phyloP scores from a whole-genome alignment of 2,888 invertebrate genomes.

The Lepidocyrtinus sp. region DNA sequence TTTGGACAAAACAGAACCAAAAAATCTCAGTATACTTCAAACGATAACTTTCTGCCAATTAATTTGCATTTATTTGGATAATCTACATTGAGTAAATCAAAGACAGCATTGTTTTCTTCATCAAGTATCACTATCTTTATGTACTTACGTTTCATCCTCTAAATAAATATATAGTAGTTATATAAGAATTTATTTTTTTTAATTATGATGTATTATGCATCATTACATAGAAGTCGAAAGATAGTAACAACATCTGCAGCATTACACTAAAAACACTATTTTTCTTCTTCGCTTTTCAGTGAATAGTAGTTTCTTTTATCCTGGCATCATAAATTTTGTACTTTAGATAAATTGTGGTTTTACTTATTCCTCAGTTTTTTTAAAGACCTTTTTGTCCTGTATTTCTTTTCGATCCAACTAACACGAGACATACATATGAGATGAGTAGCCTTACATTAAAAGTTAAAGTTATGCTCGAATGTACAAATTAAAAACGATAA shows the following conservation, averaged over 20 bases:
- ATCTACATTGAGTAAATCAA: background rate
- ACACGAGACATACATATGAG: slow-evolving; percentile 19
- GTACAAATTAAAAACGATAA: slow-evolving; percentile 19
- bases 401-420: slow-evolving; percentile 6
- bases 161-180: background rate
- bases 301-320: slow-evolving; percentile 40
- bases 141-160: background rate
- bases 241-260: slow-evolving; percentile 19
- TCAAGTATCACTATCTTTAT: background rate
- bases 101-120: background rate
- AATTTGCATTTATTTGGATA: background rate
- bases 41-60: too few relatives aligned
- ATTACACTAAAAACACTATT: slow-evolving; percentile 10
- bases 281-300: slow-evolving; percentile 23
- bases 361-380: slow-evolving; percentile 39
- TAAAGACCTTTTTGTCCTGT: slow-evolving; percentile 28
- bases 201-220: background rate
- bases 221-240: background rate
- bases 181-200: background rate
- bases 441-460: background rate
- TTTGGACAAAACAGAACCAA: too few relatives aligned
- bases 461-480: background rate
- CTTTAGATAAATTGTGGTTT: slow-evolving; percentile 70
- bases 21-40: too few relatives aligned
- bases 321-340: slow-evolving; percentile 70